Evolutionary conservation across 1,140 invertebrate species (phyloP), one percentile per base, ranked within the genome.

Genomic region (Drosophila trapezifrons): DNA sequence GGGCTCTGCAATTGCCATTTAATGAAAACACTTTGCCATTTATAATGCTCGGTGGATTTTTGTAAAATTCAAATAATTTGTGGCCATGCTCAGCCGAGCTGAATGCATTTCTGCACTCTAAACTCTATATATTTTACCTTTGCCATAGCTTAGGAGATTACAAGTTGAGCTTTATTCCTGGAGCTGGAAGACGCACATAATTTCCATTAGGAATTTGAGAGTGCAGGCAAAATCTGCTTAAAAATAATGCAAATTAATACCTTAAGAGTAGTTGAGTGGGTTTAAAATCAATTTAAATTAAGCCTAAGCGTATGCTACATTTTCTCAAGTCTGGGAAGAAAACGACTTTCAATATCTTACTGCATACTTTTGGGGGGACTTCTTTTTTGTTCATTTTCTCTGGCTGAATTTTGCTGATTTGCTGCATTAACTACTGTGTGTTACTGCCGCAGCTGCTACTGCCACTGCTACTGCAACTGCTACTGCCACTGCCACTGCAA

Each of bases 11-110:
- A 51, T 32, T 67, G 62, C 67, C 64, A 69, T 64, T 62, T 73
- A 73, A 74, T 74, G 63, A 63, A 69, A 74, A 55, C 58, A 63
- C 47, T 62, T 69, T 70, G 49, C 58, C 55, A 73, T 73, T 70
- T 70, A 66, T 66, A 67, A 63, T 42, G 9, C 15, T 38, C 40
- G 8, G 4, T 60, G 25, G 9, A 27, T 62, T 65, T 63, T 65
- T 69, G 60, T 35, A 42, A 32, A 25, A 43, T 32, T 49, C 38
- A 13, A 45, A 65, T 62, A 62, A 65, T 65, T 62, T 63, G 56
- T 62, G 62, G 57, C 62, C 62, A 66, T 66, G 65, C 65, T 69
- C 15, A 66, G 65, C 46, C 62, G 35, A 69, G 35, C 65, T 17
- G 59, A 69, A 65, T 69, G 65, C 45, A 66, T 66, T 65, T 46